Evolutionary conservation across 35 echinoderm and acorn worm genomes (phyloP), one percentile per base, ranked within the genome.

Genomic region (Eucidaris tribuloides): DNA sequence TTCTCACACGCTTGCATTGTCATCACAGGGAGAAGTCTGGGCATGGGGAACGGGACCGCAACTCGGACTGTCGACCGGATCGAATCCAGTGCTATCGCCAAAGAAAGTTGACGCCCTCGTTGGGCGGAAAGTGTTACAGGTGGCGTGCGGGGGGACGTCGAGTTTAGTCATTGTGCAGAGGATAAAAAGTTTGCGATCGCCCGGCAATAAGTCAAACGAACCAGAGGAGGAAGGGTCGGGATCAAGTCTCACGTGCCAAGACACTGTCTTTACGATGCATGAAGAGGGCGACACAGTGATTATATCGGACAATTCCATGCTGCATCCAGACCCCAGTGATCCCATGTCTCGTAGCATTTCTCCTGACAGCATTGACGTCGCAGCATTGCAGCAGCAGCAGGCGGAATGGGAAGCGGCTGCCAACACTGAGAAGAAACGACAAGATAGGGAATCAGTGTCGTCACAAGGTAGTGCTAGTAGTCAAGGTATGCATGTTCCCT

Each of bases 261-360:
- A 97, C 40, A 91, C 86, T 62, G 82, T 83, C 2, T 99, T 85
- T 39, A 82, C 83, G 3, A 60, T 99, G 30, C 86, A 86, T 74
- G 96, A 99, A 46, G 87, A 93, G 60, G 90, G 91, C 18, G 96
- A 99, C 49, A 90, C 83, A 39, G 87, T 99, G 36, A 88, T 99
- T 34, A 88, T 97, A 36, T 92, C 94, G 28, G 93, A 97, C 46
- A 97, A 82, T 85, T 27, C 71, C 70, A 58, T 70, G 83, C 65
- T 74, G 65, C 62, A 64, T 83, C 31, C 45, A 52, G 40, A 64
- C 64, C 48, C 78, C 42, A 45, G 64, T 59, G 29, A 41, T 82
- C 13, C 81, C 86, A 42, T 87, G 52, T 52, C 45, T 82, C 62
- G 82, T 57, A 92, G 91, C 31, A 87, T 99, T 44, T 99, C 96